A percentile compares a stretch with the other conserved stretches of the same genome.
Evolutionary conservation across 2,113 vertebrate species (phyloP).

Genomic region (Asarcornis scutulata): DNA sequence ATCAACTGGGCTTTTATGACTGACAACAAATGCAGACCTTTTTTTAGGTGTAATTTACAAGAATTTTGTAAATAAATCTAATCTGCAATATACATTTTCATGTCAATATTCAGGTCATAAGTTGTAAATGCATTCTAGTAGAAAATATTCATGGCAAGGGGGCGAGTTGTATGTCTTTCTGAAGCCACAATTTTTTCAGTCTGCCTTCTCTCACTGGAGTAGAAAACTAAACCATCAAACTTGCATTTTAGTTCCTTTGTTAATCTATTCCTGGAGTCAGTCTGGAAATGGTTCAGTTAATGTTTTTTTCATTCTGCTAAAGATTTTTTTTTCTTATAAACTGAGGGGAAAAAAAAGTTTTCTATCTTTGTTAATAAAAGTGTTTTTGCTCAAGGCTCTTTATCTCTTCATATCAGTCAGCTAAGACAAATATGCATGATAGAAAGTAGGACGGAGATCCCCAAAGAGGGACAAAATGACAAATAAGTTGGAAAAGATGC

Average conservation of each 20-base stretch:
- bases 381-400: conserved; percentile 24
- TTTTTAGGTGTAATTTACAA: not conserved
- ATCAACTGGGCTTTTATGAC: not conserved
- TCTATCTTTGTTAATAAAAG: not conserved
- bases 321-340: not conserved
- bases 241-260: not conserved
- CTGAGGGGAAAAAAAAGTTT: not conserved
- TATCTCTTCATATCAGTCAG: conserved; percentile 22
- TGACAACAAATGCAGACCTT: not conserved
- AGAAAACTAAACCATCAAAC: not conserved
- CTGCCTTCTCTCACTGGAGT: not conserved
- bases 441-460: conserved; percentile 46
- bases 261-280: not conserved
- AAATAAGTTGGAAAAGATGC: not conserved
- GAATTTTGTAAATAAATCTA: not conserved
- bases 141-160: not conserved
- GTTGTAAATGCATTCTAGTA: not conserved
- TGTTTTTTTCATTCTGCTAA: not conserved
- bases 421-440: not conserved
- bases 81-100: not conserved
- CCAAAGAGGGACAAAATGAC: not conserved
- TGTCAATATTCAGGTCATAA: not conserved
- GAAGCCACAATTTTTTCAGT: not conserved
- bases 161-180: not conserved
- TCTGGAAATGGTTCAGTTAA: not conserved